Conservation (phyloP, 2,113 vertebrate genomes). For the Microtus oregoni region DNA sequence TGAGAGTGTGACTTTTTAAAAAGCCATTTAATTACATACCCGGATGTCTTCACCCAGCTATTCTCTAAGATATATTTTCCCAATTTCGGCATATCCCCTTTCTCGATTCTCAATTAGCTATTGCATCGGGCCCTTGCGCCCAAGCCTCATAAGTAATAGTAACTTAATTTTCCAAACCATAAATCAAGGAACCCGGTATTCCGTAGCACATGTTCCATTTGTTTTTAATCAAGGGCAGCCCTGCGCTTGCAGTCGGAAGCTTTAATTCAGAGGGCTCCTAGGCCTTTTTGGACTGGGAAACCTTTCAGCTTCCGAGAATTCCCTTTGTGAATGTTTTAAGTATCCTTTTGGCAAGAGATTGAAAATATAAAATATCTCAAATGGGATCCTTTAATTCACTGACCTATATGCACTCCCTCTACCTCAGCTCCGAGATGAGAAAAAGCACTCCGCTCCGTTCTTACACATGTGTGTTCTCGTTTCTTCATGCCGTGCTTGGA, state of each 20-base stretch:
- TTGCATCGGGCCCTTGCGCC: conserved; percentile 73
- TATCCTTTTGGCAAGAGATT: conserved; percentile 66
- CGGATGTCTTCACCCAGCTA: conserved; percentile 83
- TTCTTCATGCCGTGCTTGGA: background rate
- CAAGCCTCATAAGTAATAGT: conserved; percentile 82
- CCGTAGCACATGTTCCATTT: conserved; percentile 74
- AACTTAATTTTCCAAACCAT: conserved; percentile 82
- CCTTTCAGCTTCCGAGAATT: conserved; percentile 64
- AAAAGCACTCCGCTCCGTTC: background rate
- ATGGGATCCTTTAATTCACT: conserved; percentile 53
- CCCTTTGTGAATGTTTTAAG: conserved; percentile 75
- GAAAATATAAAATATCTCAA: conserved; percentile 45
- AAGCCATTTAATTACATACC: conserved; percentile 83
- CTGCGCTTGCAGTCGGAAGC: conserved; percentile 70
- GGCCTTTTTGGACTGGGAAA: background rate
- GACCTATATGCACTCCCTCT: background rate
- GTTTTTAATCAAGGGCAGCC: conserved; percentile 79
- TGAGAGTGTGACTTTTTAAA: conserved; percentile 77
- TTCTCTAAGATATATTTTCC: conserved; percentile 80
- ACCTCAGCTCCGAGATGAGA: background rate
- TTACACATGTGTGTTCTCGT: background rate
- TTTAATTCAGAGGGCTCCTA: conserved; percentile 69
- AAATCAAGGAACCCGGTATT: conserved; percentile 70
- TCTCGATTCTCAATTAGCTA: conserved; percentile 78
- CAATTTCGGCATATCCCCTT: conserved; percentile 66